A percentile compares a stretch with the other conserved stretches of the same genome.
These are phyloP conservation scores for Erethizon dorsatum DNA, from an alignment of 2,797 vertebrate species.

Conservation along the genomic window DNA sequence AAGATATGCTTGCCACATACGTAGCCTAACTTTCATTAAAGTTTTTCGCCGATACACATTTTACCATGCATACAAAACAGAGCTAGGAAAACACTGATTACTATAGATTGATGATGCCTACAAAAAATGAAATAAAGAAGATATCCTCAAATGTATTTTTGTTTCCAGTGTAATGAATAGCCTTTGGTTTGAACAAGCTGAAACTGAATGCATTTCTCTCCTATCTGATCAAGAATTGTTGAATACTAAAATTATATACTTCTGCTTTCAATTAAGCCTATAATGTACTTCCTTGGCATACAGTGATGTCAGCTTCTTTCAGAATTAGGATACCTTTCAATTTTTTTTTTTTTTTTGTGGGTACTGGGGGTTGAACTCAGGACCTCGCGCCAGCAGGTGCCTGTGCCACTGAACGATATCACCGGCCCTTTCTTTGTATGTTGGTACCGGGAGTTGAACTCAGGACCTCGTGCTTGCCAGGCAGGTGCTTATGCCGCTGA, in stretches of 20 bases:
- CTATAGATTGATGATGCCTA: neutral
- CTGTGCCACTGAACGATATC: too few relatives aligned
- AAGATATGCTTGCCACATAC: neutral
- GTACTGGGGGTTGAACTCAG: too few relatives aligned
- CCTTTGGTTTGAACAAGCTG: neutral
- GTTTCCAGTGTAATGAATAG: slow-evolving; percentile 4
- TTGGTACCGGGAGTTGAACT: too few relatives aligned
- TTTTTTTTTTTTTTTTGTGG: neutral
- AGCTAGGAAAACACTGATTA: neutral
- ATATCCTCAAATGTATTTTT: slow-evolving; percentile 6
- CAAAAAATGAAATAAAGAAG: neutral
- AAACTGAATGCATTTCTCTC: slow-evolving; percentile 26
- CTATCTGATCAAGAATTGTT: neutral
- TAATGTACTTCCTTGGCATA: neutral
- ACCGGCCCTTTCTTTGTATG: too few relatives aligned
- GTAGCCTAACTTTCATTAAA: neutral
- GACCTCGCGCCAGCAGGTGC: too few relatives aligned
- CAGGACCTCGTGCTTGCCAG: too few relatives aligned
- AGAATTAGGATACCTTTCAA: neutral
- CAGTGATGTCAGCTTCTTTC: neutral
- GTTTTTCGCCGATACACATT: neutral
- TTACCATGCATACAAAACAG: neutral
- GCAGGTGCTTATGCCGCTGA: too few relatives aligned
- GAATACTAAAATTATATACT: slow-evolving; percentile 45
- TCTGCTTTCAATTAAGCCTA: neutral